Evolutionary conservation across 2,113 vertebrate genomes (phyloP).

Genomic region (Hippocampus abdominalis): DNA sequence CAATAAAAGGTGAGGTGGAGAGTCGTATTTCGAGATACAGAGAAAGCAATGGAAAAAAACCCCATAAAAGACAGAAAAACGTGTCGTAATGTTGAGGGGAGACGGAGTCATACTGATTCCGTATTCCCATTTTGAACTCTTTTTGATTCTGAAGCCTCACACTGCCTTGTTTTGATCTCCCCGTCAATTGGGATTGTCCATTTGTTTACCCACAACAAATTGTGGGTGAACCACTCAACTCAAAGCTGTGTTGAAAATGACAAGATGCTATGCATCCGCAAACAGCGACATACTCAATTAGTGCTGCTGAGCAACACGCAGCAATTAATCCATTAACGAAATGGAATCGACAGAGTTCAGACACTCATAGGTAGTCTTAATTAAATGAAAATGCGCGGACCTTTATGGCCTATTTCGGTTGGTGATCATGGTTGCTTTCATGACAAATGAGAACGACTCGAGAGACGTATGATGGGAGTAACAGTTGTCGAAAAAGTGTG

Average conservation of each 20-base stretch:
- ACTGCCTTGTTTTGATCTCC: conserved; percentile 16
- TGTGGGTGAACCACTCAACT: conserved; percentile 21
- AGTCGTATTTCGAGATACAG: background rate
- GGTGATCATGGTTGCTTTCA: background rate
- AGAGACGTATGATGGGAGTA: background rate
- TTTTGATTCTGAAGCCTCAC: conserved; percentile 17
- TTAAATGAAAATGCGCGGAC: conserved; percentile 22
- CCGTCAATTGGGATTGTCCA: conserved; percentile 35
- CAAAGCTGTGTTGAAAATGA: conserved; percentile 37
- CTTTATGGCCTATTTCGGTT: conserved; percentile 17
- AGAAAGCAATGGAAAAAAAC: background rate
- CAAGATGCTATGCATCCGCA: conserved; percentile 37
- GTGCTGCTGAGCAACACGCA: conserved; percentile 20
- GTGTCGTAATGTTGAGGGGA: conserved; percentile 12
- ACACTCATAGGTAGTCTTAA: conserved; percentile 18
- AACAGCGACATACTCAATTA: conserved; percentile 33
- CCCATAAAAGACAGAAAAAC: background rate
- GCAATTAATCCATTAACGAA: conserved; percentile 53
- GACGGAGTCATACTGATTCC: conserved; percentile 27
- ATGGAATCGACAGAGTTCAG: conserved; percentile 27
- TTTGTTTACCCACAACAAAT: conserved; percentile 32
- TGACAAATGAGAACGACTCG: conserved; percentile 1
- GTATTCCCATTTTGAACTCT: conserved; percentile 38
- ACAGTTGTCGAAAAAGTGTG: background rate
- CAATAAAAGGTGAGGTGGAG: background rate